phyloP scores from a whole-genome alignment of 2,113 vertebrate species.

The Pollimyrus isidori region DNA sequence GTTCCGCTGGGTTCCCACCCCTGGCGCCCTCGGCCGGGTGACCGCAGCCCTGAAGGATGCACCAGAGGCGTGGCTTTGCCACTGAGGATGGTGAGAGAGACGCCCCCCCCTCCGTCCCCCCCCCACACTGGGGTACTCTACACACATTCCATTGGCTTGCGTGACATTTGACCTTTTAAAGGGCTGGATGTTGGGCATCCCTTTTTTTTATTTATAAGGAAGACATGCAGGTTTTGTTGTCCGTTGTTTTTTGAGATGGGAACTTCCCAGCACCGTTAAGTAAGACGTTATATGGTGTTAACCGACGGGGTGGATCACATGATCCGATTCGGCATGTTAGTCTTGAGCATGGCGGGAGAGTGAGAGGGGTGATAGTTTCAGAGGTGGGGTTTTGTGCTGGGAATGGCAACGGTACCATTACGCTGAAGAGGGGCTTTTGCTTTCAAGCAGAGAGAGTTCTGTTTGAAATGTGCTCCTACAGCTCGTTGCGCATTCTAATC shows the following conservation, averaged over 20 bases:
- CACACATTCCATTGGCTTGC: conserved; percentile 13
- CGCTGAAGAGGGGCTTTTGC: neutral
- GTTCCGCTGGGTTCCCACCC: neutral
- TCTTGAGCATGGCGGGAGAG: neutral
- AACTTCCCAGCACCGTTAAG: neutral
- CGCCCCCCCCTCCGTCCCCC: neutral
- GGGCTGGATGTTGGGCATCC: conserved; percentile 6
- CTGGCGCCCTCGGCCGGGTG: neutral
- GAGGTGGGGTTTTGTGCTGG: neutral
- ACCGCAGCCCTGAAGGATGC: neutral
- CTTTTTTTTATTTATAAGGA: conserved; percentile 11
- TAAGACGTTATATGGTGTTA: neutral
- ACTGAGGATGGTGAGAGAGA: neutral
- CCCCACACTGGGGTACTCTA: neutral
- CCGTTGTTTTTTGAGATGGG: neutral
- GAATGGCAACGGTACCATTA: neutral
- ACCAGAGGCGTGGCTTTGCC: neutral
- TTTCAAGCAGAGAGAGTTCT: neutral
- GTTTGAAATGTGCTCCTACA: neutral
- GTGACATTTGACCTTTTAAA: neutral
- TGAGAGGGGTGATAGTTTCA: neutral
- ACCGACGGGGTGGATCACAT: neutral
- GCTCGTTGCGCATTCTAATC: neutral
- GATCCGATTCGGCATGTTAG: neutral
- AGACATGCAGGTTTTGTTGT: neutral